Percentiles rank a stretch among this genome's conserved stretches.
These are phyloP conservation scores for Sthenelais limicola DNA, from an alignment of 2,888 invertebrate genomes.

Conservation along the genomic window DNA sequence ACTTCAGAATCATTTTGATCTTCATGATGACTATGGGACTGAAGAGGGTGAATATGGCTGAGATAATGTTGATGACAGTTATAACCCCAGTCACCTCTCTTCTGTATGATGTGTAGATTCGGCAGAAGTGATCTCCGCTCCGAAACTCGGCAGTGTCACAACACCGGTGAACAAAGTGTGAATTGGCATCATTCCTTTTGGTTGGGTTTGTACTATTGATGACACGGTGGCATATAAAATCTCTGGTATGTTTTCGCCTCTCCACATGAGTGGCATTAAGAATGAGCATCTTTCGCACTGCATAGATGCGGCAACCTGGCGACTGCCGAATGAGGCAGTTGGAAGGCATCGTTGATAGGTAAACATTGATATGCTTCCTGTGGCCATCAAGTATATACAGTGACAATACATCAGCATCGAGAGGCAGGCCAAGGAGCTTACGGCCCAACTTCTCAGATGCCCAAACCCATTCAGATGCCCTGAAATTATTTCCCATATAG, in stretches of 20 bases:
- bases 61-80: slow-evolving; percentile 48
- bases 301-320: slow-evolving; percentile 51
- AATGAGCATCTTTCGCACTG: slow-evolving; percentile 49
- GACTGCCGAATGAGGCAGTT: slow-evolving; percentile 49
- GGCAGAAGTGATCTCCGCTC: slow-evolving; percentile 44
- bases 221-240: slow-evolving; percentile 52
- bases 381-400: slow-evolving; percentile 50
- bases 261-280: slow-evolving; percentile 48
- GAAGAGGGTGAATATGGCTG: slow-evolving; percentile 51
- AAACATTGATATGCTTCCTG: slow-evolving; percentile 42
- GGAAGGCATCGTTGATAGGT: slow-evolving; percentile 40
- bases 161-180: slow-evolving; percentile 50
- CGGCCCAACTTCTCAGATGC: slow-evolving; percentile 48
- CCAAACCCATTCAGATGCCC: slow-evolving; percentile 53
- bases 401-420: slow-evolving; percentile 54
- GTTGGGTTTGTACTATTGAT: slow-evolving; percentile 41
- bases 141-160: slow-evolving; percentile 50
- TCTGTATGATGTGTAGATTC: slow-evolving; percentile 43
- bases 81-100: slow-evolving; percentile 45
- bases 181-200: slow-evolving; percentile 15
- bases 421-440: slow-evolving; percentile 51
- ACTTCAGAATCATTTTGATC: slow-evolving; percentile 50
- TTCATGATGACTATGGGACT: slow-evolving; percentile 51
- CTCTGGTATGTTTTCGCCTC: slow-evolving; percentile 41
- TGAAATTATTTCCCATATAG: slow-evolving; percentile 51